Conservation (phyloP, 2,888 invertebrate genomes). For the Deilephila porcellus region DNA sequence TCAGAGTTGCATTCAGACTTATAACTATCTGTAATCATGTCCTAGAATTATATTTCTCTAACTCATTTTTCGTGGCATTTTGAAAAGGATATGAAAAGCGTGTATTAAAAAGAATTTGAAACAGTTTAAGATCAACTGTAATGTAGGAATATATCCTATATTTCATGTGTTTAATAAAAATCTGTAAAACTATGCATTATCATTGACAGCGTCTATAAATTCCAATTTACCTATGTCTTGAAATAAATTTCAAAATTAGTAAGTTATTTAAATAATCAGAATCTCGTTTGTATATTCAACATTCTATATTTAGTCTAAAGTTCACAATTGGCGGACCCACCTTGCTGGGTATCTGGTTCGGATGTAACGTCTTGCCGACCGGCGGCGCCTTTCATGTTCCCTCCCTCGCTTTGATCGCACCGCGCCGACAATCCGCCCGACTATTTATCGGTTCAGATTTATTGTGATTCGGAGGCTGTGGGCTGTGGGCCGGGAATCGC, state of each 20-base stretch:
- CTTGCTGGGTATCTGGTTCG: conserved; percentile 45
- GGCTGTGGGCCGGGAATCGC: conserved; percentile 61
- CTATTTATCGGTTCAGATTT: conserved; percentile 85
- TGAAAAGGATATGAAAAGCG: too few species aligned
- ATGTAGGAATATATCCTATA: too few species aligned
- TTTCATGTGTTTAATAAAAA: too few species aligned
- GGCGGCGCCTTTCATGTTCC: conserved; percentile 79
- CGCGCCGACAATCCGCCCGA: conserved; percentile 81
- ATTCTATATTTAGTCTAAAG: conserved; percentile 3
- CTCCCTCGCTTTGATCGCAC: conserved; percentile 79
- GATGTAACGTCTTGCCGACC: conserved; percentile 66
- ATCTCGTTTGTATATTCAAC: not conserved
- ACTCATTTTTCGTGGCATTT: not conserved
- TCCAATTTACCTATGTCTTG: too few species aligned
- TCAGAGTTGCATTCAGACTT: conserved; percentile 26
- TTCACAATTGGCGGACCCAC: conserved; percentile 11
- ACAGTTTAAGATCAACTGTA: too few species aligned
- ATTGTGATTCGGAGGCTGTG: conserved; percentile 82
- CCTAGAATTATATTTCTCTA: not conserved
- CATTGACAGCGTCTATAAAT: too few species aligned
- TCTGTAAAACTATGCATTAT: too few species aligned
- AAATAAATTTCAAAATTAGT: not conserved
- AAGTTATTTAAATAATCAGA: not conserved
- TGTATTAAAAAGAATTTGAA: too few species aligned
- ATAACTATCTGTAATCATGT: not conserved